A percentile compares a stretch with the other conserved stretches of the same genome.
Evolutionary conservation across 2,797 vertebrate species (phyloP).

Genomic region (Sternotherus odoratus): DNA sequence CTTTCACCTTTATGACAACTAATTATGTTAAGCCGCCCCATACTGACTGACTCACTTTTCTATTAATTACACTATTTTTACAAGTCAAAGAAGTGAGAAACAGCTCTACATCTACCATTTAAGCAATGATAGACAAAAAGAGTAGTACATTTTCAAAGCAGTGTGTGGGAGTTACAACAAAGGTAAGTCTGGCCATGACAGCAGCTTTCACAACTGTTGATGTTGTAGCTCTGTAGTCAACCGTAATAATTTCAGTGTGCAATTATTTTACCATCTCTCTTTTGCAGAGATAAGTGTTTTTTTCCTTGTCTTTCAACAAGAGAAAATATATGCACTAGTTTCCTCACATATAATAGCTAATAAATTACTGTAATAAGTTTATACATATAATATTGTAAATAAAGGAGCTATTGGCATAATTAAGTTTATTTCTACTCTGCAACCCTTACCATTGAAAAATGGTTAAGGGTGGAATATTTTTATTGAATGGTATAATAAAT

Average conservation of each 20-base stretch:
- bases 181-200: conserved; percentile 26
- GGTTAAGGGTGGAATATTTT: background rate
- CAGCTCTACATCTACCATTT: background rate
- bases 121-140: conserved; percentile 24
- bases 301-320: conserved; percentile 12
- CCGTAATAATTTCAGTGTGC: conserved; percentile 40
- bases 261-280: conserved; percentile 68
- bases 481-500: background rate
- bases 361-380: conserved; percentile 24
- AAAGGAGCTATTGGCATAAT: conserved; percentile 5
- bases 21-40: conserved; percentile 50
- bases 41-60: conserved; percentile 23
- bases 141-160: conserved; percentile 13
- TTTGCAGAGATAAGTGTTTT: background rate
- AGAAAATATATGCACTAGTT: background rate
- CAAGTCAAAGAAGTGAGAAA: conserved; percentile 29
- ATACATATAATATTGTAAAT: background rate
- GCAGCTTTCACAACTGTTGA: conserved; percentile 27
- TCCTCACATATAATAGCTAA: conserved; percentile 11
- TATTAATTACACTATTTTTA: conserved; percentile 7
- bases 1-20: conserved; percentile 57
- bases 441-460: conserved; percentile 24
- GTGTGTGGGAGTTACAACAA: conserved; percentile 1
- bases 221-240: conserved; percentile 12
- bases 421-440: background rate